phyloP scores from a whole-genome alignment of 2,113 vertebrate genomes.

The Pterocles orientalis region DNA sequence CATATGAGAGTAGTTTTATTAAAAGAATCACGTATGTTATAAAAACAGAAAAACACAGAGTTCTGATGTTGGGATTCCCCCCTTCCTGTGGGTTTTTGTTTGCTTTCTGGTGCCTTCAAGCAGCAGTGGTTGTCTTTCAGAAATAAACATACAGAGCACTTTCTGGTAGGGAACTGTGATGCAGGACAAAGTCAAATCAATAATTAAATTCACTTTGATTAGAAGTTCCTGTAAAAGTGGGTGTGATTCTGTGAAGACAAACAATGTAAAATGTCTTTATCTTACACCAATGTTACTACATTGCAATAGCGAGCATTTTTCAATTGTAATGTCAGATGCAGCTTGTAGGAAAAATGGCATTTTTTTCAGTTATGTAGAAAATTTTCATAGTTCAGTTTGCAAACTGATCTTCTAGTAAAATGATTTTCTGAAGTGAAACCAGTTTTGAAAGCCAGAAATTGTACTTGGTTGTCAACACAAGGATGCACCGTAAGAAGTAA shows the following conservation, averaged over 20 bases:
- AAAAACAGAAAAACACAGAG: background rate
- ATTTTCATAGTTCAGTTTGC: background rate
- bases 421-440: background rate
- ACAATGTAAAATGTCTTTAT: rapidly evolving
- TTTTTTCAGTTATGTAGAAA: background rate
- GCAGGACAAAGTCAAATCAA: background rate
- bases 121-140: background rate
- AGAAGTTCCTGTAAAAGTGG: background rate
- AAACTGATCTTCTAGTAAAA: background rate
- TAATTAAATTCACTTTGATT: background rate
- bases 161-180: background rate
- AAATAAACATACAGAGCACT: background rate
- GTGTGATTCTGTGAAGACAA: background rate
- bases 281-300: background rate
- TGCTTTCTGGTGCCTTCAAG: background rate
- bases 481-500: background rate
- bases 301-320: background rate
- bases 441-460: background rate
- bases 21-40: background rate
- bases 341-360: background rate
- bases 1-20: background rate
- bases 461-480: background rate
- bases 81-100: background rate
- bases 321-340: background rate
- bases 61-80: background rate